These are phyloP conservation scores for Malurus elegans DNA, from an alignment of 2,113 vertebrate species.

Conservation along the genomic window DNA sequence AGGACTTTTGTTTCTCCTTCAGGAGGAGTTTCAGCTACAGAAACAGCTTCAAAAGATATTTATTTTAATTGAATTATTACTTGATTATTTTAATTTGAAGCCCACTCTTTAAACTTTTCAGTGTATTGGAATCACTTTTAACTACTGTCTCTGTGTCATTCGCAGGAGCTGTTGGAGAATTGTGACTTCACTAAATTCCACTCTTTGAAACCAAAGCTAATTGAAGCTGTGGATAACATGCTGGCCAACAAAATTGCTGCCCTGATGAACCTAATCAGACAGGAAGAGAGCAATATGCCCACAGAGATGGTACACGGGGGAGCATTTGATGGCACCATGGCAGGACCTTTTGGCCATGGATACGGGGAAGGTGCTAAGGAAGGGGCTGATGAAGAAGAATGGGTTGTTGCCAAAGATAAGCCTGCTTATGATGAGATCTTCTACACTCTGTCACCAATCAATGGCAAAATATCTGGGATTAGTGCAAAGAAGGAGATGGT, in stretches of 20 bases:
- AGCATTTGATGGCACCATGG: constrained; percentile 90
- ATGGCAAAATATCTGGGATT: constrained; percentile 91
- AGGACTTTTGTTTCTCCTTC: not conserved
- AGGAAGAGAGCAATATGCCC: constrained; percentile 88
- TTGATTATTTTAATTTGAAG: not conserved
- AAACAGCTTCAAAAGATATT: not conserved
- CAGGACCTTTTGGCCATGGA: constrained; percentile 91
- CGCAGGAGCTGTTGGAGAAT: constrained; percentile 87
- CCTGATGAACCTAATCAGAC: constrained; percentile 88
- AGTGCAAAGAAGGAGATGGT: constrained; percentile 98
- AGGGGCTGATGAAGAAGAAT: constrained; percentile 89
- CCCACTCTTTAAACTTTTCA: not conserved
- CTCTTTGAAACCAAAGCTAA: constrained; percentile 90
- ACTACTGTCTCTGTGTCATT: not conserved
- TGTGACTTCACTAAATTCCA: constrained; percentile 97
- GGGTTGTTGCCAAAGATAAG: constrained; percentile 94
- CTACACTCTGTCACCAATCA: constrained; percentile 91
- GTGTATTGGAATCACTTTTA: not conserved
- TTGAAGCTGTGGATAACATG: constrained; percentile 96
- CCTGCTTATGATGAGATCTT: constrained; percentile 97
- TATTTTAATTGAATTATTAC: not conserved
- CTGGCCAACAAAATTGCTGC: constrained; percentile 87
- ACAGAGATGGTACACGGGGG: constrained; percentile 86
- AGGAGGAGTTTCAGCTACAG: not conserved
- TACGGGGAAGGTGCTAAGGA: constrained; percentile 94